These are phyloP conservation scores for Panthera uncia DNA, from an alignment of 2,113 vertebrate species.

Conservation along the genomic window DNA sequence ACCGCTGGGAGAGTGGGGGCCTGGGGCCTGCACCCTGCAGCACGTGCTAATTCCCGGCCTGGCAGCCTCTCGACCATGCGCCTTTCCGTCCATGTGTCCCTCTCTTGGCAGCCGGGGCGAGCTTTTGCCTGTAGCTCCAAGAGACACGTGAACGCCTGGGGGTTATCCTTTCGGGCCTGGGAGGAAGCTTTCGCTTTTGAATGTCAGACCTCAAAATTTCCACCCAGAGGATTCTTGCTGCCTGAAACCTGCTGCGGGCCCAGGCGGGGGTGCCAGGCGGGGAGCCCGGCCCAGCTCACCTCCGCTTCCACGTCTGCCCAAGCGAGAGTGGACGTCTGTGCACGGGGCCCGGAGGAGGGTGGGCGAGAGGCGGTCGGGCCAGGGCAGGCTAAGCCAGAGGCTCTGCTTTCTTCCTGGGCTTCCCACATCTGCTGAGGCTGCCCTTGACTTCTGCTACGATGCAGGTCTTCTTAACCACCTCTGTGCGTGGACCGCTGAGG, in stretches of 20 bases:
- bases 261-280: background rate
- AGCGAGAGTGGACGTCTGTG: background rate
- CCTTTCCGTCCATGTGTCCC: background rate
- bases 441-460: background rate
- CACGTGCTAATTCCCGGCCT: background rate
- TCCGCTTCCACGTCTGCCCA: background rate
- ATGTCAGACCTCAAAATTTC: background rate
- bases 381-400: background rate
- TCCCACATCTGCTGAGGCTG: background rate
- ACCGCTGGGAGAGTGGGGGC: background rate
- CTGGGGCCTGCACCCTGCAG: background rate
- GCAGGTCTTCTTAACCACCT: background rate
- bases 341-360: rapidly evolving
- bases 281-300: background rate
- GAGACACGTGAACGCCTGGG: background rate
- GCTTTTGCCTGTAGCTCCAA: background rate
- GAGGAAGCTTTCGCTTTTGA: background rate
- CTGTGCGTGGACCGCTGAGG: background rate
- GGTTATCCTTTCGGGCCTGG: background rate
- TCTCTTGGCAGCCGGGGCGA: background rate
- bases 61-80: rapidly evolving
- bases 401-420: background rate
- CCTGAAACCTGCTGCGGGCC: background rate
- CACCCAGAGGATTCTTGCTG: background rate
- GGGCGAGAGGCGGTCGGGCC: too few relatives aligned